These are phyloP conservation scores for Neotoxoptera formosana DNA, from an alignment of 1,140 invertebrate genomes.

Conservation along the genomic window DNA sequence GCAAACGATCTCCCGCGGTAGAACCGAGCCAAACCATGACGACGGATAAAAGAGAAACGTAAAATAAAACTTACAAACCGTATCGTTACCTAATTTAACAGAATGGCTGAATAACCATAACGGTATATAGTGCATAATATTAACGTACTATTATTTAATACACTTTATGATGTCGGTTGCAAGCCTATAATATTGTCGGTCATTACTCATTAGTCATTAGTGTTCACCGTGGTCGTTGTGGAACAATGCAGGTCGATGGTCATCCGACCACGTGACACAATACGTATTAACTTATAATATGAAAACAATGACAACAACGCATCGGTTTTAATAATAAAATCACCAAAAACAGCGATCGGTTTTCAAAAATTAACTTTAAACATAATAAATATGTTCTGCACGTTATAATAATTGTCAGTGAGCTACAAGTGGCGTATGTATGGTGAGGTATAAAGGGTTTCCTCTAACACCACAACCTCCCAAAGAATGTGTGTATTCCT, in stretches of 20 bases:
- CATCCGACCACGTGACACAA: not conserved
- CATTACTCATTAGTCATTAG: not conserved
- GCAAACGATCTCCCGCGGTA: not conserved
- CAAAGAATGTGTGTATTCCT: too few species aligned
- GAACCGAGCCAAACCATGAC: not conserved
- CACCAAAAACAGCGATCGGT: not conserved
- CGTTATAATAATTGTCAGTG: not conserved
- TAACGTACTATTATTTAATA: not conserved
- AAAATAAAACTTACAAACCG: not conserved
- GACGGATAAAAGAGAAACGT: not conserved
- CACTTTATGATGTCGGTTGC: not conserved
- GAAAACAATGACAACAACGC: too few species aligned
- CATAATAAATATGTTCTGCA: not conserved
- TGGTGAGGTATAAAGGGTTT: not conserved
- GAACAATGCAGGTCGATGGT: not conserved
- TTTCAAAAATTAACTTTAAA: not conserved
- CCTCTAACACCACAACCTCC: too few species aligned
- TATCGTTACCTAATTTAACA: not conserved
- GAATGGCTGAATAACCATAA: not conserved
- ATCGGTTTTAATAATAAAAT: not conserved
- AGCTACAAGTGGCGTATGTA: not conserved
- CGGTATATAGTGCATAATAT: not conserved
- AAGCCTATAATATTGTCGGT: too few species aligned
- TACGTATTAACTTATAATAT: not conserved
- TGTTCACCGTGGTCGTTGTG: not conserved